Conservation (phyloP, 2,797 vertebrate genomes). For the Neoniphon sammara region DNA sequence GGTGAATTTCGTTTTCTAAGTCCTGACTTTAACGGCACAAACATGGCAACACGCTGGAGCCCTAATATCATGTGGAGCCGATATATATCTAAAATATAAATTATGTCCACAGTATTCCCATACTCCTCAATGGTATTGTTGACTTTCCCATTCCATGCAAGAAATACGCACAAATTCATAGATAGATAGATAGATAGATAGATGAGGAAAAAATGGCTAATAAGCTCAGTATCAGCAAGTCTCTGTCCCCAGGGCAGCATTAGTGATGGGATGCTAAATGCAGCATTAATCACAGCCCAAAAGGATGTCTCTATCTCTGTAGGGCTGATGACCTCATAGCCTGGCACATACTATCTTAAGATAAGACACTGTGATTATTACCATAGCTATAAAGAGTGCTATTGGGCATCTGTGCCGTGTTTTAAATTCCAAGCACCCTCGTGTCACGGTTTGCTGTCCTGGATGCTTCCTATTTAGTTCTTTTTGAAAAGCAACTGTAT, state of each 20-base stretch:
- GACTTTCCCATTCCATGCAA: conserved; percentile 18
- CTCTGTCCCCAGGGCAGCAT: conserved; percentile 27
- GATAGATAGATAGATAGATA: background rate
- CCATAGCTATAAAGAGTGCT: background rate
- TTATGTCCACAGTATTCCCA: conserved; percentile 9
- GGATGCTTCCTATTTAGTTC: conserved; percentile 41
- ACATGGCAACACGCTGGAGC: background rate
- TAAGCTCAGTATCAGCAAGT: conserved; percentile 23
- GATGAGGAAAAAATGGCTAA: background rate
- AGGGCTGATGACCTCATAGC: conserved; percentile 9
- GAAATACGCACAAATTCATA: background rate
- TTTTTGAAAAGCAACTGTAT: conserved; percentile 63
- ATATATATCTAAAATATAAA: background rate
- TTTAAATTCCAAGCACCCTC: conserved; percentile 5
- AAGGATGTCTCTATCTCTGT: background rate
- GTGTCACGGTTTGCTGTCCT: conserved; percentile 41
- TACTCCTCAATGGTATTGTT: conserved; percentile 10
- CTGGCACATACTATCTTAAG: conserved; percentile 6
- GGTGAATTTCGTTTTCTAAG: background rate
- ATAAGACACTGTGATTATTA: conserved; percentile 1
- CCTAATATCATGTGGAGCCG: background rate
- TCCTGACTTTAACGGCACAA: background rate
- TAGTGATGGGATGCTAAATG: conserved; percentile 20
- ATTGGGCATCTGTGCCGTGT: background rate
- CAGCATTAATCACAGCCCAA: conserved; percentile 18